Evolutionary conservation across 2,888 invertebrate genomes (phyloP), one percentile per base, ranked within the genome.

Genomic region (Prosopocoilus inquinatus): DNA sequence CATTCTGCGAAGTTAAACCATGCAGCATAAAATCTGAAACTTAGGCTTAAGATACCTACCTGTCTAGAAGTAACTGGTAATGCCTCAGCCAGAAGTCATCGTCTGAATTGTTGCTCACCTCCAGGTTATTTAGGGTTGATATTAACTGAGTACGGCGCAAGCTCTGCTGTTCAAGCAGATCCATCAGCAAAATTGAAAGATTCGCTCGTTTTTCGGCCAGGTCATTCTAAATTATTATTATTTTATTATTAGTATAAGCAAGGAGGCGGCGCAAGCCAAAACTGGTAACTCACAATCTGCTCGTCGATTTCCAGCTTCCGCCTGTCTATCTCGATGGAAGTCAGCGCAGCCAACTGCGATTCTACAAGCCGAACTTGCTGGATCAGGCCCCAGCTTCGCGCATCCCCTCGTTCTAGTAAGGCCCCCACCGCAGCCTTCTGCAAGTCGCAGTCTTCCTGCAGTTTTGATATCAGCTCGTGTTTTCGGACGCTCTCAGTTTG

Each of bases 21-120:
- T 13, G 28, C 11, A n/a, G 12, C 33, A 46, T 8, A 46, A 46
- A 11, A 46, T 1, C 9, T 12, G n/a, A 11, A 33, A 32, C 28
- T 3, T 12, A n/a, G n/a, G n/a, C n/a, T n/a, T 13, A 28, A 9
- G 3, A 9, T 9, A 46, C 33, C 11, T 36, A 76, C 75, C 73
- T 84, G 71, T 93, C 90, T 71, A 94, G 80, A 41, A 94, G 76
- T 63, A 86, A 84, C 74, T 94, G 94, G 74, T 92, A 94, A 74
- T 93, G 93, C 68, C 84, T 81, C 60, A 90, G 76, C 90, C 90
- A 90, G 73, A 88, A 90, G 69, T 86, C 85, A 64, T 81, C 77
- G 1, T 79, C 75, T 47, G 73, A 77, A 62, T 78, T 77, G 56
- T 77, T 79, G 62, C 80, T 78, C 46, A 78, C 74, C 75, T 94